Percentiles rank a stretch among this genome's conserved stretches.
phyloP scores from a whole-genome alignment of 2,797 vertebrate species.

The Sparus aurata region DNA sequence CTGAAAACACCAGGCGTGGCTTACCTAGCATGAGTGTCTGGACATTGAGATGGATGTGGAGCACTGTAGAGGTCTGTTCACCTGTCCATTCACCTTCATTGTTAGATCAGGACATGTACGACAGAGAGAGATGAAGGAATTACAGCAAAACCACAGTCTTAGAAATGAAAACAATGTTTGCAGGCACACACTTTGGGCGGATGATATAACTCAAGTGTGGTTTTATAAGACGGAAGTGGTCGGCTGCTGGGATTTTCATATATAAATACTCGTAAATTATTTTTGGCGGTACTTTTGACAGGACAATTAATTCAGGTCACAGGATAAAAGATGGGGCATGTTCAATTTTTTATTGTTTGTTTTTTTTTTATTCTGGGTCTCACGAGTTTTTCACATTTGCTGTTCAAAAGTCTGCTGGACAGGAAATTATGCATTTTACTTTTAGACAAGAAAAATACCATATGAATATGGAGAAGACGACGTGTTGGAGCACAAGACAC shows the following conservation, averaged over 20 bases:
- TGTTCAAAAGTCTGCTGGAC: background rate
- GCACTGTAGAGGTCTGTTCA: background rate
- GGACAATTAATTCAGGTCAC: background rate
- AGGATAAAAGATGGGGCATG: no score
- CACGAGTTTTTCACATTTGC: background rate
- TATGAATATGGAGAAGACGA: background rate
- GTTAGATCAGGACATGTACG: background rate
- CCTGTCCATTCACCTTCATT: background rate
- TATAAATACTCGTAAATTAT: conserved; percentile 6
- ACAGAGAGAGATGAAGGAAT: background rate
- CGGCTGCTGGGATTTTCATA: background rate
- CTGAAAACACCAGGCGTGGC: background rate
- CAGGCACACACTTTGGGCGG: background rate
- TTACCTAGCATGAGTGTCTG: background rate
- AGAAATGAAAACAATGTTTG: background rate
- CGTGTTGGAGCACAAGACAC: background rate
- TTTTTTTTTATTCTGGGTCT: background rate
- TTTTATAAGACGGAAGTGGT: background rate
- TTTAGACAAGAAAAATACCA: background rate
- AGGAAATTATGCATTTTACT: background rate
- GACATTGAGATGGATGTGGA: background rate
- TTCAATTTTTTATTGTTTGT: background rate
- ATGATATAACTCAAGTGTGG: background rate
- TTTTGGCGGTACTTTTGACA: conserved; percentile 9
- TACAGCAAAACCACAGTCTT: conserved; percentile 1